Base-by-base conservation (phyloP, 2,797 vertebrate species). In the Enteromius trimaculatus region DNA sequence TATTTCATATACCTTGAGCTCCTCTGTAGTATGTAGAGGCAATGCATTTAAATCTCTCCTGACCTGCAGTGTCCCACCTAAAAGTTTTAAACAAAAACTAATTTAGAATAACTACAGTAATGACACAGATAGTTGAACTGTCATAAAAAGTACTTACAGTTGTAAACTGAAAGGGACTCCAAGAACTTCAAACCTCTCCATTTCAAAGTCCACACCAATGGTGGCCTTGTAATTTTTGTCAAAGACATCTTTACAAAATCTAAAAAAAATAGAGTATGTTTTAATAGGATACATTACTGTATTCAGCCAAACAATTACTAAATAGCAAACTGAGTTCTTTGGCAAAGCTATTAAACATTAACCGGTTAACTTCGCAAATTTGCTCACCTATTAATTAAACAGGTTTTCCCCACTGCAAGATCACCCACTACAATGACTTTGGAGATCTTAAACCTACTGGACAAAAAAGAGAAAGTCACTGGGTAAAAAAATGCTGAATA, bases 161-260 rank as follows among this genome's bases (percentile, higher is more conserved):
- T 99, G 97, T 8, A 99, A 92, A 87, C 96, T 98, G 92, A 98
- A 99, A 53, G 97, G 97, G 79, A 98, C 92, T 0, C 97, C 97
- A 72, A 98, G 89, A 89, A 98, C 96, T 90, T 99, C 97, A 23
- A 99, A 98, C 10, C 97, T 93, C 90, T 99, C 97, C 96, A 99
- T 99, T 93, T 98, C 97, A 72, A 99, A 99, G 92, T 99, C 97
- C 26, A 98, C 97, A 6, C 97, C 97, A 0, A 99, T 99, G n/a
- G 97, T 99, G 0, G 97, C 97, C 89, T 98, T 99, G 93, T 99
- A 99, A 93, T 98, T 98, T 92, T 98, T 99, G 91, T 99, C 97
- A 13, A 99, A 99, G 3, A 92, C 94, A 87, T 98, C 96, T 90
- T 98, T 97, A 90, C 98, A 99, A 92, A 99, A 99, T 76, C 97